A percentile compares a stretch with the other conserved stretches of the same genome.
phyloP scores from a whole-genome alignment of 2,888 invertebrate species.

The Cerceris rybyensis region DNA sequence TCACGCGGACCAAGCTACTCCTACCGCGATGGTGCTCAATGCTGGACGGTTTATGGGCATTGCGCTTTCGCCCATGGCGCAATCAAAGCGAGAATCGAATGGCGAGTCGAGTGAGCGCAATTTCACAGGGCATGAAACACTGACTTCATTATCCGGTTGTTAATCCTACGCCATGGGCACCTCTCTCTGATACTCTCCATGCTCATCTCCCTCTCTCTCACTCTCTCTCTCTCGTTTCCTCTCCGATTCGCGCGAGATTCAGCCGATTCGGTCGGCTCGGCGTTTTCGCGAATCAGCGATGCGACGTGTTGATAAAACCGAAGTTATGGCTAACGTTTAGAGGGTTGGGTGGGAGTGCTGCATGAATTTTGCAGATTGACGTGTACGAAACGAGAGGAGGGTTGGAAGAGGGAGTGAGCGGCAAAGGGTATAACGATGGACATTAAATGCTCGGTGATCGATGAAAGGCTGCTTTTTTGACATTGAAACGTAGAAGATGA shows the following conservation, averaged over 20 bases:
- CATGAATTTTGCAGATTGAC: slow-evolving; percentile 6
- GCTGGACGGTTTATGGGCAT: slow-evolving; percentile 71
- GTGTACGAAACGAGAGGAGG: background rate
- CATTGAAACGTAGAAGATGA: background rate
- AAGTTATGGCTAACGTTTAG: slow-evolving; percentile 9
- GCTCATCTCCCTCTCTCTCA: slow-evolving; percentile 11
- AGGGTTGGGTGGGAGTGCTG: slow-evolving; percentile 1
- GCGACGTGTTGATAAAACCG: slow-evolving; percentile 21
- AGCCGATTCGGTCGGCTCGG: background rate
- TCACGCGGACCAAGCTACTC: slow-evolving; percentile 21
- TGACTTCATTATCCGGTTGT: slow-evolving; percentile 82
- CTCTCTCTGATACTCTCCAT: slow-evolving; percentile 21
- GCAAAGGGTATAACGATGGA: slow-evolving; percentile 2
- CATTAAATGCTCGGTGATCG: slow-evolving; percentile 17
- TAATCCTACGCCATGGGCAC: slow-evolving; percentile 74
- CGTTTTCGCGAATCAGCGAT: background rate
- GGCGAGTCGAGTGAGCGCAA: slow-evolving; percentile 76
- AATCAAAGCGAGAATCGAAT: slow-evolving; percentile 80
- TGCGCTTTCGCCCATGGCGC: slow-evolving; percentile 74
- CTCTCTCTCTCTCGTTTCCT: background rate
- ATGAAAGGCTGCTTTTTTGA: slow-evolving; percentile 14
- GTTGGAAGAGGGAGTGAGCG: background rate
- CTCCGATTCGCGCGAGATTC: background rate
- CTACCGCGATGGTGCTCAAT: slow-evolving; percentile 57
- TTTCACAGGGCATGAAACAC: slow-evolving; percentile 82